Conservation (phyloP, 2,797 vertebrate genomes). For the Platyrinchus mystaceus region DNA sequence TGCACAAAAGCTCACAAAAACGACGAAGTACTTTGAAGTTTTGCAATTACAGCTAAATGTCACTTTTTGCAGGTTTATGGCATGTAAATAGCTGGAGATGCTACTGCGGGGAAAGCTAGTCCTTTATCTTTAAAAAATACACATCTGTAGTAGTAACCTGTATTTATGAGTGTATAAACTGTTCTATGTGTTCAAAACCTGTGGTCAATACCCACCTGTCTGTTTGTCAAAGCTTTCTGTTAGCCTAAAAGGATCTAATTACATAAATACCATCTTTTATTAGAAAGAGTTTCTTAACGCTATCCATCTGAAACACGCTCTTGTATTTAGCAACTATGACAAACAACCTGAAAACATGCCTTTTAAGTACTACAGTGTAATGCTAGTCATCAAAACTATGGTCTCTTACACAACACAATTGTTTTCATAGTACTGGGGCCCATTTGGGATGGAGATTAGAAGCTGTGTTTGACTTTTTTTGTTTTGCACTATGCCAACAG, state of each 20-base stretch:
- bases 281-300: background rate
- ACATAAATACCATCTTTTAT: background rate
- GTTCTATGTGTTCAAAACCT: background rate
- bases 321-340: background rate
- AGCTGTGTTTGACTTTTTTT: background rate
- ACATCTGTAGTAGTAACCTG: background rate
- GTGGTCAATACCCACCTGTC: background rate
- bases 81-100: conserved; percentile 1
- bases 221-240: background rate
- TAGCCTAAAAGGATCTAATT: background rate
- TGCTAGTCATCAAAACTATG: background rate
- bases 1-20: background rate
- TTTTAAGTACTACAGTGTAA: background rate
- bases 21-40: background rate
- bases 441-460: background rate
- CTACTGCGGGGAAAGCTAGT: background rate
- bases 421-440: background rate
- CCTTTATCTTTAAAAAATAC: conserved; percentile 15
- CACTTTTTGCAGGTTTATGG: conserved; percentile 11
- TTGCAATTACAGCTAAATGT: background rate
- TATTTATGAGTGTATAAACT: background rate
- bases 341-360: background rate
- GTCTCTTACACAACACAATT: background rate
- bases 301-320: background rate
- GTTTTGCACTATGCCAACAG: background rate